Evolutionary conservation across 2,113 vertebrate genomes (phyloP), one percentile per base, ranked within the genome.

Genomic region (Platichthys stellatus): DNA sequence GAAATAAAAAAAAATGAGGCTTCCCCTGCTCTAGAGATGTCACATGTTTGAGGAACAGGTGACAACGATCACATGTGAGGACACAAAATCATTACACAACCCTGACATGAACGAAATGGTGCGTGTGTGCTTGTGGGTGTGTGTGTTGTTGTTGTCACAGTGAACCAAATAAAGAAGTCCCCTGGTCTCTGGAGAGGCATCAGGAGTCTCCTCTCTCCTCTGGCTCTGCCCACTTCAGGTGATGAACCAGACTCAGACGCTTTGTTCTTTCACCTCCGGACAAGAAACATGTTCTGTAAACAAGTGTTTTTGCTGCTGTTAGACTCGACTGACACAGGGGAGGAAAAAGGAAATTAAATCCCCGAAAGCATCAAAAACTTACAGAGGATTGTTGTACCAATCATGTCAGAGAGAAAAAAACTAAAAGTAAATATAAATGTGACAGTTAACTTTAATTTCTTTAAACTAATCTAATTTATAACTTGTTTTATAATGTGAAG

Each of bases 111-210:
- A 26, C 47, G 59, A 40, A 59, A 47, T 45, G 64, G 63, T 23
- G 64, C 23, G 23, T 23, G 23, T 23, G 23, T 23, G 24, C 24
- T 24, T 24, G 24, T 24, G 24, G 24, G 24, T 75, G 70, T 60
- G 21, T 51, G 58, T 57, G 45, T 35, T 51, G 62, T 28, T 5
- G 47, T 56, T 75, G 83, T 83, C 72, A 60, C 69, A 51, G 71
- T 15, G 63, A 17, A 78, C 76, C 83, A 86, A 78, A 91, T 88
- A 90, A 87, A 89, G 88, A 86, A 88, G 65, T 71, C 47, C 72
- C 72, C 54, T 45, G 56, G 83, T 78, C 72, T 84, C 88, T 79
- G 72, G 77, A 83, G 90, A 88, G 79, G 7, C 79, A 74, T 85
- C 67, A 78, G 81, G 86, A 73, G 78, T 63, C 79, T 73, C 47